Evolutionary conservation across 2,888 invertebrate genomes (phyloP).

Genomic region (Agrochola litura): DNA sequence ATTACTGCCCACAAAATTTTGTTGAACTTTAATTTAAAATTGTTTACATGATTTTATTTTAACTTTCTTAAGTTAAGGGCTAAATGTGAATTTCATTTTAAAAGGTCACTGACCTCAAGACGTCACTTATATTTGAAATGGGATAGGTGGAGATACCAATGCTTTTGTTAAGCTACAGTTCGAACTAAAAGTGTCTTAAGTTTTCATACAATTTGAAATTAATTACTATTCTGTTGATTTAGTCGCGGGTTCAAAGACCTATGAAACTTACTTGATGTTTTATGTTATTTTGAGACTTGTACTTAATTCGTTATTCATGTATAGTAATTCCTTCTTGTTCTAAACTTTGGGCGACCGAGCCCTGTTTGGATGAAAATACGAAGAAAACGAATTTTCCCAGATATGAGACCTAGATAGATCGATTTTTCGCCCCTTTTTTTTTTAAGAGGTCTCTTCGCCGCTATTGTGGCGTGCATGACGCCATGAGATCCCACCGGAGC

Average conservation of each 20-base stretch:
- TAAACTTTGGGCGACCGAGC: too few relatives aligned
- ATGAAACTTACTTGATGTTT: background rate
- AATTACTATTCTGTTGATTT: constrained; percentile 20
- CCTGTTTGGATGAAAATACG: too few relatives aligned
- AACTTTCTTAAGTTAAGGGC: constrained; percentile 10
- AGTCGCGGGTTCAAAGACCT: background rate
- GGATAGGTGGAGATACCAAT: background rate
- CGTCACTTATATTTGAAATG: constrained; percentile 1
- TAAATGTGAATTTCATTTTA: background rate
- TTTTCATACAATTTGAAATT: constrained; percentile 9
- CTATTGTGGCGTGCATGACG: too few relatives aligned
- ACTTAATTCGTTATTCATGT: too few relatives aligned
- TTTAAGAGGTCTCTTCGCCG: too few relatives aligned
- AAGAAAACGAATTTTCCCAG: too few relatives aligned
- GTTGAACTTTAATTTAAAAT: constrained; percentile 15
- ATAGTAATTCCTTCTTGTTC: too few relatives aligned
- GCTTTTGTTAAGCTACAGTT: background rate
- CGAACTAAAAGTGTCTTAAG: constrained; percentile 5
- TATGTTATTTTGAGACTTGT: too few relatives aligned
- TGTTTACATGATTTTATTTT: constrained; percentile 26
- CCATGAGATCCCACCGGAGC: too few relatives aligned
- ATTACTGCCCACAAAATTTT: constrained; percentile 4
- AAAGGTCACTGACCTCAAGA: background rate
- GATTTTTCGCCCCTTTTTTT: too few relatives aligned
- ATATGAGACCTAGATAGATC: too few relatives aligned